These are phyloP conservation scores for Lasioglossum pauxillum DNA, from an alignment of 2,888 invertebrate genomes.

Conservation along the genomic window DNA sequence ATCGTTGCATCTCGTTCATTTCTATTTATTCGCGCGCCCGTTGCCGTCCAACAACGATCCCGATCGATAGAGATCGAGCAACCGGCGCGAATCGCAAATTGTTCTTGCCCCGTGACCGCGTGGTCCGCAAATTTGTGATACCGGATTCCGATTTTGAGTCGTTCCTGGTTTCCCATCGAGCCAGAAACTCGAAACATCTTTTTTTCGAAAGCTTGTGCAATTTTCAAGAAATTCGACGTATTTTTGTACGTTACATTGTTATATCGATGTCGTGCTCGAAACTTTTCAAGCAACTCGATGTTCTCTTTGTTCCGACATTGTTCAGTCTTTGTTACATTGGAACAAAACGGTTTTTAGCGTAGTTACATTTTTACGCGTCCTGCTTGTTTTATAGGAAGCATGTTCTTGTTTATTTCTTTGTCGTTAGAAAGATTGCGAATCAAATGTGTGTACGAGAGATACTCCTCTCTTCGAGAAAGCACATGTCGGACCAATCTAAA, in stretches of 20 bases:
- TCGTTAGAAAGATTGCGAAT: not conserved
- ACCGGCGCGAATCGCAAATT: not conserved
- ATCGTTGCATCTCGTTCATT: not conserved
- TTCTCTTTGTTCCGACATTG: not conserved
- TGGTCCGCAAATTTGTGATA: not conserved
- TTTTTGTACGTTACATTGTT: not conserved
- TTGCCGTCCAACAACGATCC: not conserved
- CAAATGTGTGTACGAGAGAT: conserved; percentile 14
- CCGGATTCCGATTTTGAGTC: not conserved
- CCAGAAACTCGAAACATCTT: not conserved
- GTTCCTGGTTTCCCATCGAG: not conserved
- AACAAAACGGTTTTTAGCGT: not conserved
- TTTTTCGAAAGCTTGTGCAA: not conserved
- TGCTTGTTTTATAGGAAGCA: not conserved
- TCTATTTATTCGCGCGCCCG: not conserved
- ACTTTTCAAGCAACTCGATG: not conserved
- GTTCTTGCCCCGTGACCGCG: not conserved
- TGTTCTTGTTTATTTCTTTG: not conserved
- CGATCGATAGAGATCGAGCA: not conserved
- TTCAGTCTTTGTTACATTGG: conserved; percentile 4
- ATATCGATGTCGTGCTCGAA: not conserved
- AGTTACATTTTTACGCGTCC: not conserved
- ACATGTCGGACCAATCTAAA: conserved; percentile 70
- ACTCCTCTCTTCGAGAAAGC: conserved; percentile 63
- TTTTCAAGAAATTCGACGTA: not conserved